phyloP scores from a whole-genome alignment of 2,888 invertebrate species.

The Megaustenia siamemsis region DNA sequence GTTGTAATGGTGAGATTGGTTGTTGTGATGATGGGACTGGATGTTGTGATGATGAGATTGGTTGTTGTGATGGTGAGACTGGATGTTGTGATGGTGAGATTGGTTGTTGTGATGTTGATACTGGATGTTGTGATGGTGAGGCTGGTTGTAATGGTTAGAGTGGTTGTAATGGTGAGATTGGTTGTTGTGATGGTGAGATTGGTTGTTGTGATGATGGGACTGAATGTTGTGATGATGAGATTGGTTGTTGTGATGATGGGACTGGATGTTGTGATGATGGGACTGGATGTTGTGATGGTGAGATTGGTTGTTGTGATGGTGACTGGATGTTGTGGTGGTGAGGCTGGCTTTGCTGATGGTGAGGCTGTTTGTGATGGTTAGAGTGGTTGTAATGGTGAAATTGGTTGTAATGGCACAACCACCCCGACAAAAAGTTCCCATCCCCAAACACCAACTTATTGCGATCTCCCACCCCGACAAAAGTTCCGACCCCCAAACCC shows the following conservation, averaged over 20 bases:
- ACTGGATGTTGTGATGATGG: background rate
- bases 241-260: background rate
- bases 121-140: no score
- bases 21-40: background rate
- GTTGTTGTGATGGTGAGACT: background rate
- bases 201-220: background rate
- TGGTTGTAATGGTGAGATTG: background rate
- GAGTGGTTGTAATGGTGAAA: conserved; percentile 11
- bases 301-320: background rate
- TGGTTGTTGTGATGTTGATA: background rate
- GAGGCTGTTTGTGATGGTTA: conserved; percentile 9
- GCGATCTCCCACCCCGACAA: no score
- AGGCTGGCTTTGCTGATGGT: conserved; percentile 10
- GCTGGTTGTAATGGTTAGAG: background rate
- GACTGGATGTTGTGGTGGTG: conserved; percentile 3
- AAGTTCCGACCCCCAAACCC: no score
- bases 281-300: background rate
- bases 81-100: background rate
- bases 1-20: background rate
- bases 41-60: background rate
- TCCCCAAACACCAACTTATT: no score
- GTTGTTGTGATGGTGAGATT: no score
- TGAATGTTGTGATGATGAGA: background rate
- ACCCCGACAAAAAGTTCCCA: no score
- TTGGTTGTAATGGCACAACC: background rate